Evolutionary conservation across 2,113 vertebrate species (phyloP), one percentile per base, ranked within the genome.

Genomic region (Ardeotis arabs): DNA sequence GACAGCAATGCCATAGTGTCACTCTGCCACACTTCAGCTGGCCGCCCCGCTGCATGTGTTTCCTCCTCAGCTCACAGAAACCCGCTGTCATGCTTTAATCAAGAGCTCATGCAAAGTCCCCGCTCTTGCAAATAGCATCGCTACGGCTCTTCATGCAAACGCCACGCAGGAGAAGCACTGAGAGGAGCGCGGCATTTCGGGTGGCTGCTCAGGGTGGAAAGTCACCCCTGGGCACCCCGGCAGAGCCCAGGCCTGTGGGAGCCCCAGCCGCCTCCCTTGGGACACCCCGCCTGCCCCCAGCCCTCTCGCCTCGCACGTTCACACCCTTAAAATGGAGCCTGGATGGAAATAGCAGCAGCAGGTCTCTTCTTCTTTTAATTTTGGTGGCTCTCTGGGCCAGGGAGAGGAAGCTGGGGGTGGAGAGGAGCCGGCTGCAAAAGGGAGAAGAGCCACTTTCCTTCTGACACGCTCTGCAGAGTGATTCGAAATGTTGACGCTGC

Each of bases 351-450:
- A 89, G 86, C 58, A 83, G 89, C 76, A 52, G 68, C 52, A 56
- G 68, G 45, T 77, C 72, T 89, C 53, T 49, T 66, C 52, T 83
- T 4, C 76, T 84, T 86, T 91, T 92, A 50, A 33, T 92, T 92
- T 76, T 18, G 78, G 84, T 92, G 90, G 88, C 29, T 86, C 83
- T 92, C 67, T 35, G 94, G 82, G 78, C 72, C 13, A 64, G 76
- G 85, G 80, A 77, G 95, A 94, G 95, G 96, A 96, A 97, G 67
- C 58, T 11, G 94, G 72, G 88, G 94, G 94, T 80, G 93, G 93
- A 80, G 89, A 87, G 94, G 83, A 88, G 72, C 75, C 6, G 9
- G 37, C 50, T 97, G 76, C 67, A 62, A 66, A 78, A 90, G 86
- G 76, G 45, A 69, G 79, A 89, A 55, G 88, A 96, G 73, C 59